Conservation (phyloP, 2,113 vertebrate species). For the Aplodontia rufa region DNA sequence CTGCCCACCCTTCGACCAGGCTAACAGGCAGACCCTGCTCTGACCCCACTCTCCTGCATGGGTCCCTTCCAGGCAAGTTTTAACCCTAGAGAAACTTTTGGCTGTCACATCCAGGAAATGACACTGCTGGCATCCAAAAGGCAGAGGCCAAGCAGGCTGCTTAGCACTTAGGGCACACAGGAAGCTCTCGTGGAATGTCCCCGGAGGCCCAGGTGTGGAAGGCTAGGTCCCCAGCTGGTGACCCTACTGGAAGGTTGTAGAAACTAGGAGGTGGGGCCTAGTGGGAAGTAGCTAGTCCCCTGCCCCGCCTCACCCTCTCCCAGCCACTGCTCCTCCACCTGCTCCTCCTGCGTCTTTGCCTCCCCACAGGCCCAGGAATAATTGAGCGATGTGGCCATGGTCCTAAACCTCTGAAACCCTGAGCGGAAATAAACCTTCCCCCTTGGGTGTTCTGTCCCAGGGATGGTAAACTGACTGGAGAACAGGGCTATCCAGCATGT, state of each 20-base stretch:
- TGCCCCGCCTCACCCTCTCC: neutral
- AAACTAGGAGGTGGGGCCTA: neutral
- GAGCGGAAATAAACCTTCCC: too few relatives aligned
- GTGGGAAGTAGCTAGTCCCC: neutral
- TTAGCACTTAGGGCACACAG: accelerated
- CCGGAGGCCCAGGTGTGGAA: neutral
- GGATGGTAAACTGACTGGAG: neutral
- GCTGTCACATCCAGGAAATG: neutral
- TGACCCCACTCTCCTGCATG: accelerated
- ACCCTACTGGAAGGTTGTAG: neutral
- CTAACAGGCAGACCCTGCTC: accelerated
- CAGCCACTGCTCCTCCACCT: too few relatives aligned
- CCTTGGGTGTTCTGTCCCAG: too few relatives aligned
- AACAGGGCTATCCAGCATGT: accelerated
- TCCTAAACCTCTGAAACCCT: too few relatives aligned
- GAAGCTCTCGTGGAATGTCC: neutral
- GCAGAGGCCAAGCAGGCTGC: neutral
- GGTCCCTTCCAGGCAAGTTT: accelerated
- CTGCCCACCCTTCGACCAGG: accelerated
- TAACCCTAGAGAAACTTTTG: neutral
- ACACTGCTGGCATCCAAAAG: accelerated
- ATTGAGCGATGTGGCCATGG: too few relatives aligned
- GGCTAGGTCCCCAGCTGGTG: neutral
- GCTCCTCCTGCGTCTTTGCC: too few relatives aligned
- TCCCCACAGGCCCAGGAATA: too few relatives aligned